Evolutionary conservation across 2,888 invertebrate species (phyloP).

Genomic region (Pachymerium ferrugineum): DNA sequence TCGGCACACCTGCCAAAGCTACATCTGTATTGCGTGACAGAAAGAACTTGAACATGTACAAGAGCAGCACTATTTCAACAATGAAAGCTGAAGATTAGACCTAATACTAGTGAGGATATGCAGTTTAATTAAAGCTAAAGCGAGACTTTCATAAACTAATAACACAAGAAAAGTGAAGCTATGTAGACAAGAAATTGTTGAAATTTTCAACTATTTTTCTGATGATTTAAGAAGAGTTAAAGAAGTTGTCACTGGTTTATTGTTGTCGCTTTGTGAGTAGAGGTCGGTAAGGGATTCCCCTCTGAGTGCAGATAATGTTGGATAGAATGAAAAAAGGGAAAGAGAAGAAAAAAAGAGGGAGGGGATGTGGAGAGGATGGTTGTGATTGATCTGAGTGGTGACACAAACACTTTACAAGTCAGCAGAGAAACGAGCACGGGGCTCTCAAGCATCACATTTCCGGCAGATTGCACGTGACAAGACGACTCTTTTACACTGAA

Average conservation of each 20-base stretch:
- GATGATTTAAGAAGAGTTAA: conserved; percentile 12
- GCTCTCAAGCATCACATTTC: conserved; percentile 27
- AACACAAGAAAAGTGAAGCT: too few species aligned
- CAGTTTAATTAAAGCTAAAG: too few species aligned
- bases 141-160: too few species aligned
- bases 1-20: too few species aligned
- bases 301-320: conserved; percentile 14
- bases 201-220: too few species aligned
- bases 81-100: too few species aligned
- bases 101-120: too few species aligned
- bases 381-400: conserved; percentile 27
- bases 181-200: too few species aligned
- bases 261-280: background rate
- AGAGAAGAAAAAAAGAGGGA: too few species aligned
- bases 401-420: conserved; percentile 27
- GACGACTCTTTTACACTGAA: background rate
- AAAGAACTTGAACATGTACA: too few species aligned
- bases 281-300: conserved; percentile 2
- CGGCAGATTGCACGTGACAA: conserved; percentile 24
- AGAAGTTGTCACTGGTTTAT: background rate
- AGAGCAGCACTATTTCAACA: too few species aligned
- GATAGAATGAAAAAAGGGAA: conserved; percentile 17
- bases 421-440: conserved; percentile 25
- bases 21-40: too few species aligned
- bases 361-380: conserved; percentile 22